phyloP scores from a whole-genome alignment of 2,888 invertebrate species.

The Caenorhabditis japonica region DNA sequence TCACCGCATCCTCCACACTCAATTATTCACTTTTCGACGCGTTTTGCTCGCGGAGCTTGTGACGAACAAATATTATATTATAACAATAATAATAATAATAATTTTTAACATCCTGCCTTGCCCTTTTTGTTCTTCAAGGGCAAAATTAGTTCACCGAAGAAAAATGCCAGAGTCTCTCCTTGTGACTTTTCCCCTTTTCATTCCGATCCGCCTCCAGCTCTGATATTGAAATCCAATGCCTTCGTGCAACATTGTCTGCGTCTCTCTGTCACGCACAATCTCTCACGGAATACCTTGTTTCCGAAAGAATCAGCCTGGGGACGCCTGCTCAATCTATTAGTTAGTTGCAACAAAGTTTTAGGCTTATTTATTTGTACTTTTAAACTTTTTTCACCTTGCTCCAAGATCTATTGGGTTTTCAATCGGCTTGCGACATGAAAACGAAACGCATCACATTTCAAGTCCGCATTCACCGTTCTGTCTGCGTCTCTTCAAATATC shows the following conservation, averaged over 20 bases:
- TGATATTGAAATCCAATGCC: conserved; percentile 41
- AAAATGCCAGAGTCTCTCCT: too few species aligned
- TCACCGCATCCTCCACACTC: conserved; percentile 39
- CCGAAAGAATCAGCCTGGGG: conserved; percentile 40
- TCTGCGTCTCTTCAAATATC: too few species aligned
- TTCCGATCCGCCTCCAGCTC: background rate
- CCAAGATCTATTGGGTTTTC: too few species aligned
- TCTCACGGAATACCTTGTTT: conserved; percentile 19
- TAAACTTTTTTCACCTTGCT: too few species aligned
- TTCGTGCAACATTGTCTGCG: conserved; percentile 26
- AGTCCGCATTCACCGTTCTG: too few species aligned
- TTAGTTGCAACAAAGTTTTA: conserved; percentile 16
- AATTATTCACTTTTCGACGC: conserved; percentile 42
- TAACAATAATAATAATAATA: too few species aligned
- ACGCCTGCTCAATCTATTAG: too few species aligned
- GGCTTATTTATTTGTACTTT: too few species aligned
- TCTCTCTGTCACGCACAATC: conserved; percentile 22
- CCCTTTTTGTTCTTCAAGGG: background rate
- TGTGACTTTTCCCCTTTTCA: background rate
- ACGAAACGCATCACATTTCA: too few species aligned
- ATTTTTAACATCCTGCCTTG: too few species aligned
- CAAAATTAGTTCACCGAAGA: conserved; percentile 2
- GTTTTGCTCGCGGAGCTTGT: conserved; percentile 22
- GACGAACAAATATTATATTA: too few species aligned
- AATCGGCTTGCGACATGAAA: too few species aligned